Percentiles rank a stretch among this genome's conserved stretches.
These are phyloP conservation scores for Dicyrtomina minuta DNA, from an alignment of 2,888 invertebrate genomes.

Conservation along the genomic window DNA sequence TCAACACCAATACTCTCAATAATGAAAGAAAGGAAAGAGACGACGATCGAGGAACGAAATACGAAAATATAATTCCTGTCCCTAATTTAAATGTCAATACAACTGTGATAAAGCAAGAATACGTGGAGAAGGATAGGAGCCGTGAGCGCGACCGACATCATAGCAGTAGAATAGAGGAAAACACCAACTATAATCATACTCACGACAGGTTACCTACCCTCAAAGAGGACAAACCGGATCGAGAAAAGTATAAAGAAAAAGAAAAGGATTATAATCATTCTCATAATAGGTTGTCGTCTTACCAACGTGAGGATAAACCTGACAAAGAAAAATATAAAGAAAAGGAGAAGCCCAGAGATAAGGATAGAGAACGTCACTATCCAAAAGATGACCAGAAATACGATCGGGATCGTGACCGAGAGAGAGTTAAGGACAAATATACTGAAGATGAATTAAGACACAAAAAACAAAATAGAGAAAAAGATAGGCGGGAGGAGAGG, in stretches of 20 bases:
- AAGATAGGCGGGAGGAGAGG: constrained; percentile 9
- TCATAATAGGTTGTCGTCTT: not conserved
- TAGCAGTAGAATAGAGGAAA: constrained; percentile 18
- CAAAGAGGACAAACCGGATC: constrained; percentile 8
- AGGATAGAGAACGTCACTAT: constrained; percentile 41
- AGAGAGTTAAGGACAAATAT: constrained; percentile 16
- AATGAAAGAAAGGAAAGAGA: not conserved
- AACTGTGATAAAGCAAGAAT: constrained; percentile 7
- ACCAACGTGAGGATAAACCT: too few relatives aligned
- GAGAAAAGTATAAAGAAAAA: constrained; percentile 15
- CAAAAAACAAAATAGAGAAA: constrained; percentile 31
- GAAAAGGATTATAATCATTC: constrained; percentile 35
- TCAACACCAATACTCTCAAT: not conserved
- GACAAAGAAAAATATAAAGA: constrained; percentile 22
- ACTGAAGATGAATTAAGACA: not conserved
- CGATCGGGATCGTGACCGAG: not conserved
- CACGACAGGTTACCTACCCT: not conserved
- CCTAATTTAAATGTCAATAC: not conserved
- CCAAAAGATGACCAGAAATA: constrained; percentile 26
- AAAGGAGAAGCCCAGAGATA: constrained; percentile 37
- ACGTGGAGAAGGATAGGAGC: not conserved
- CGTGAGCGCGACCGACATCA: constrained; percentile 28
- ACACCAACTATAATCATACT: not conserved
- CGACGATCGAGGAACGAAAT: too few relatives aligned
- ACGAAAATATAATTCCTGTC: too few relatives aligned